Percentiles rank a stretch among this genome's conserved stretches.
Evolutionary conservation across 64 coral and sea anemone genomes (phyloP).

Genomic region (Dendrophyllia cribrosa): DNA sequence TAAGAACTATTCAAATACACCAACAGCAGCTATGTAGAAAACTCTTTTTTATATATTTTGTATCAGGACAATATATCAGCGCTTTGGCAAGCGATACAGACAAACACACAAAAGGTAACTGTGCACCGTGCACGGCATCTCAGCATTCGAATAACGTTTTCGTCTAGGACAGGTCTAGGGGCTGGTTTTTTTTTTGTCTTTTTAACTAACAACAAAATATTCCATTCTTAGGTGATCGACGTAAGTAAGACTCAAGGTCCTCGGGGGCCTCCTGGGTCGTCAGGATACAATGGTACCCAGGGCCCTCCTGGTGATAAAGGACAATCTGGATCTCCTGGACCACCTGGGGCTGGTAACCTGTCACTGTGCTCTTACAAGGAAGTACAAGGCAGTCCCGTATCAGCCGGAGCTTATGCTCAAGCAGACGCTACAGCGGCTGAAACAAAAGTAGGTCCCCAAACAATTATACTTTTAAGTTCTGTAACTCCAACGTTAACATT

Average conservation of each 20-base stretch:
- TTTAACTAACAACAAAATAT: too few relatives aligned
- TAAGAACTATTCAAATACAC: too few relatives aligned
- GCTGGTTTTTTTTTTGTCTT: too few relatives aligned
- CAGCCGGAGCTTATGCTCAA: too few relatives aligned
- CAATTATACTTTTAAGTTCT: too few relatives aligned
- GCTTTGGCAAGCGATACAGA: neutral
- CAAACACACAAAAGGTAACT: neutral
- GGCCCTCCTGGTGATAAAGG: neutral
- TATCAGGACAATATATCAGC: neutral
- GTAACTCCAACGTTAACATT: too few relatives aligned
- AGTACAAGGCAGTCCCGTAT: neutral
- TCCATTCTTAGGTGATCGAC: neutral
- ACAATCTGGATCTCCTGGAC: neutral
- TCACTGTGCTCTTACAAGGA: neutral
- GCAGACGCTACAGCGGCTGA: neutral
- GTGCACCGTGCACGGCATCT: neutral
- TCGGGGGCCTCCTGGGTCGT: neutral
- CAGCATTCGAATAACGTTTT: too few relatives aligned
- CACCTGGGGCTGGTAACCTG: neutral
- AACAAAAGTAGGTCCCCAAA: neutral
- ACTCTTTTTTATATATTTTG: neutral
- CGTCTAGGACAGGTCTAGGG: too few relatives aligned
- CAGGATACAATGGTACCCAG: constrained; percentile 31
- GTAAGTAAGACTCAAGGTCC: neutral
- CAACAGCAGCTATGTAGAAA: too few relatives aligned